Evolutionary conservation across 2,888 invertebrate species (phyloP).

Genomic region (Scaptomyza cyrtandrae): DNA sequence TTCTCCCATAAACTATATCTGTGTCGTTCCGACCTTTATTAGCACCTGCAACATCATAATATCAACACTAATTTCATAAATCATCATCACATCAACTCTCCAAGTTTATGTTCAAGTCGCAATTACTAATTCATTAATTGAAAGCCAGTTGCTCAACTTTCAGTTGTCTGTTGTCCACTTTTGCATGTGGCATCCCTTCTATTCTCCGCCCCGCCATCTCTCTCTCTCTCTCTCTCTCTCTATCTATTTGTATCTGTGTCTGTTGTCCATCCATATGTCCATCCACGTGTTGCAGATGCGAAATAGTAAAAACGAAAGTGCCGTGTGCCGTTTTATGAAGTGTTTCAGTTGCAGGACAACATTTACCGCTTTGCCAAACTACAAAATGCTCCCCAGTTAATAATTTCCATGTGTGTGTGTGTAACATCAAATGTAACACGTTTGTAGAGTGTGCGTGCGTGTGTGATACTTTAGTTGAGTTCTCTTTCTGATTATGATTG

Average conservation of each 20-base stretch:
- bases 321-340: constrained; percentile 80
- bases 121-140: constrained; percentile 81
- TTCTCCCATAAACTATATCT: too few species aligned
- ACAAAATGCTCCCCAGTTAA: constrained; percentile 83
- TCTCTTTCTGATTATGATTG: constrained; percentile 5
- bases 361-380: constrained; percentile 67
- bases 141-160: constrained; percentile 47
- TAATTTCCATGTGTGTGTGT: constrained; percentile 65
- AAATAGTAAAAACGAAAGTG: constrained; percentile 74
- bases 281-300: constrained; percentile 64
- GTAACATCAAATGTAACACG: constrained; percentile 73
- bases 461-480: constrained; percentile 38
- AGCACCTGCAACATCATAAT: constrained; percentile 30
- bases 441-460: constrained; percentile 18
- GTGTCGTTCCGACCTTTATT: not conserved
- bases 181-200: constrained; percentile 25
- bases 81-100: constrained; percentile 3
- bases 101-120: constrained; percentile 41
- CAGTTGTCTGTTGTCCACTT: constrained; percentile 19
- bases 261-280: not conserved
- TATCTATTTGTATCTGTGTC: not conserved
- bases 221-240: not conserved
- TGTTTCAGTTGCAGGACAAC: constrained; percentile 59
- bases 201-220: not conserved
- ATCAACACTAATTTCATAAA: constrained; percentile 24